Conservation (phyloP, 1,140 invertebrate genomes). For the Antheraea mylitta region DNA sequence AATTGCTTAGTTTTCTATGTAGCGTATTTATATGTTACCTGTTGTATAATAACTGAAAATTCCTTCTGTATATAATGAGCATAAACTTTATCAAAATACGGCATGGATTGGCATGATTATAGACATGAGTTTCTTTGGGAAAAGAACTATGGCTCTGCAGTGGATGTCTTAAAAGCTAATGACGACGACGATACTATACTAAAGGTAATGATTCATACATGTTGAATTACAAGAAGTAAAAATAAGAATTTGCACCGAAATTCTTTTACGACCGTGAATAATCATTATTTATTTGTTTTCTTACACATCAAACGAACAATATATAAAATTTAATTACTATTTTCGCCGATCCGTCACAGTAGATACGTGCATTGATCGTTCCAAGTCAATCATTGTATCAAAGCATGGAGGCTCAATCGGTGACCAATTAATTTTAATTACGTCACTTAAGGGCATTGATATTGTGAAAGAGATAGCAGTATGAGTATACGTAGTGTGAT, state of each 20-base stretch:
- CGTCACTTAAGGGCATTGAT: conserved; percentile 3
- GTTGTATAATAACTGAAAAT: too few relatives aligned
- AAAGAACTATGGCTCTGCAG: too few relatives aligned
- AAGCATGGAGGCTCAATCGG: conserved; percentile 10
- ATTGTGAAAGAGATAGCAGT: neutral
- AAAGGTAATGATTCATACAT: neutral
- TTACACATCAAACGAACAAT: neutral
- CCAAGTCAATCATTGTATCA: conserved; percentile 7
- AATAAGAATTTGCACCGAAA: neutral
- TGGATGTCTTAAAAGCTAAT: too few relatives aligned
- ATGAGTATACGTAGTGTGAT: neutral
- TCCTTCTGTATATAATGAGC: too few relatives aligned
- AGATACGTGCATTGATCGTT: neutral
- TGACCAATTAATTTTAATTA: conserved; percentile 12
- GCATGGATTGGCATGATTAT: too few relatives aligned
- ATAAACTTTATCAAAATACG: too few relatives aligned
- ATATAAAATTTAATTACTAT: conserved; percentile 6
- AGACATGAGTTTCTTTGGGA: too few relatives aligned
- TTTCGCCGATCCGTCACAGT: neutral
- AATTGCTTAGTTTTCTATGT: too few relatives aligned
- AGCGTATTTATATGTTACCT: too few relatives aligned
- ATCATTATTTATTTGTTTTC: conserved; percentile 1
- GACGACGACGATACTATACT: too few relatives aligned
- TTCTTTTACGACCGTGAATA: conserved; percentile 10
- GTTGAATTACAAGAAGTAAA: neutral